Evolutionary conservation across 2,888 invertebrate genomes (phyloP).

Genomic region (Tipula lateralis): DNA sequence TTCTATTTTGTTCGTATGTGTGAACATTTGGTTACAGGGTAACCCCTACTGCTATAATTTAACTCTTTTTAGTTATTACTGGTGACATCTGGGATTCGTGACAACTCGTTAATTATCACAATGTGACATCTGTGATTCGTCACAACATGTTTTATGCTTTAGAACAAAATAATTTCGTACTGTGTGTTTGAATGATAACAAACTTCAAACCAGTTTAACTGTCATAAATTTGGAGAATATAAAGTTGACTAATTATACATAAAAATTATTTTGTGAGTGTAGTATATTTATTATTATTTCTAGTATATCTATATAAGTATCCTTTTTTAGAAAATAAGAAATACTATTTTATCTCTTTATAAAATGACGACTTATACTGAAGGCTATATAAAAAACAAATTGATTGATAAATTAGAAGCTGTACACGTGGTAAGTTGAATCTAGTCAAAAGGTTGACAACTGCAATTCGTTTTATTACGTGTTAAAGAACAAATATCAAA

Average conservation of each 20-base stretch:
- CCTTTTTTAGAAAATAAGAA: too few relatives aligned
- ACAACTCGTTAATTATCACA: too few relatives aligned
- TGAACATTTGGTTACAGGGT: too few relatives aligned
- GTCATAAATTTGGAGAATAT: background rate
- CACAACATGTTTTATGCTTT: too few relatives aligned
- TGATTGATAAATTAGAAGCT: slow-evolving; percentile 34
- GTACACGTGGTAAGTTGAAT: slow-evolving; percentile 35
- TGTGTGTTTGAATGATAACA: background rate
- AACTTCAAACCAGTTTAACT: background rate
- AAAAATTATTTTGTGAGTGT: background rate
- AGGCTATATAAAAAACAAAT: slow-evolving; percentile 34
- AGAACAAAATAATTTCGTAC: too few relatives aligned
- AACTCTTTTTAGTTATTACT: too few relatives aligned
- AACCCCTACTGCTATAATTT: too few relatives aligned
- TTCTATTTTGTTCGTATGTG: too few relatives aligned
- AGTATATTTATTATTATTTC: background rate
- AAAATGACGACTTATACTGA: slow-evolving; percentile 34
- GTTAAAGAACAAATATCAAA: background rate
- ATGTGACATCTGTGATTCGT: too few relatives aligned
- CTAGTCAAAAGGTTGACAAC: background rate
- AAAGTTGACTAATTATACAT: background rate
- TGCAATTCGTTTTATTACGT: background rate
- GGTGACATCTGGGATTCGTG: too few relatives aligned
- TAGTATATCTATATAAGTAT: background rate
- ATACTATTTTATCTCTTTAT: background rate